These are phyloP conservation scores for Oceanites oceanicus DNA, from an alignment of 2,113 vertebrate species.

Conservation along the genomic window DNA sequence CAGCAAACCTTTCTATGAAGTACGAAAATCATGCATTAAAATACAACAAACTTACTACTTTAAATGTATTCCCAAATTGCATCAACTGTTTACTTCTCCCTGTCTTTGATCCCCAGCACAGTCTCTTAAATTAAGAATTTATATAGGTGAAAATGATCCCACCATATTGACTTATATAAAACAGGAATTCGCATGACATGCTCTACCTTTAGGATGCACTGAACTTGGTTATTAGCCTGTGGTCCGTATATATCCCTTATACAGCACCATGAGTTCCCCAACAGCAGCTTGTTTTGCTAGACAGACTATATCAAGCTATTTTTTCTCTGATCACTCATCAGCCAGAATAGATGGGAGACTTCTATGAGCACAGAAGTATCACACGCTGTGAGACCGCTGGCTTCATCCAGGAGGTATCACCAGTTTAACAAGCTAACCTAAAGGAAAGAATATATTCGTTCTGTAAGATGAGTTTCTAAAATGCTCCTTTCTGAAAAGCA, in stretches of 20 bases:
- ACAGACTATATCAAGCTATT: neutral
- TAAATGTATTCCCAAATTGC: neutral
- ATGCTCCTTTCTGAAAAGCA: neutral
- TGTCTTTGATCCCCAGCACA: neutral
- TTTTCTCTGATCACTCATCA: neutral
- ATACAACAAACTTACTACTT: neutral
- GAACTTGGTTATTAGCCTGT: neutral
- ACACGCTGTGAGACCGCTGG: neutral
- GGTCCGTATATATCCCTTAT: neutral
- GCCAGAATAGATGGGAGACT: neutral
- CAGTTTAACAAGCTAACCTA: rapidly evolving
- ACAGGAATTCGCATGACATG: rapidly evolving
- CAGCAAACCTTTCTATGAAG: neutral
- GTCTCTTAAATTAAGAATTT: neutral
- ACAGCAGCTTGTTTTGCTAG: neutral
- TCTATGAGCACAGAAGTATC: neutral
- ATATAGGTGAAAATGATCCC: neutral
- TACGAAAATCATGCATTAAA: neutral
- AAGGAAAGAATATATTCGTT: neutral
- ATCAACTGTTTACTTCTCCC: neutral
- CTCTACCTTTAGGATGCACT: neutral
- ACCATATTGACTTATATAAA: rapidly evolving
- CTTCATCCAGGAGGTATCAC: neutral
- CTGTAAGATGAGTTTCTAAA: neutral
- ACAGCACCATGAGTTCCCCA: rapidly evolving